Base-by-base conservation (phyloP, 2,888 invertebrate genomes). In the Apodemia duryi region DNA sequence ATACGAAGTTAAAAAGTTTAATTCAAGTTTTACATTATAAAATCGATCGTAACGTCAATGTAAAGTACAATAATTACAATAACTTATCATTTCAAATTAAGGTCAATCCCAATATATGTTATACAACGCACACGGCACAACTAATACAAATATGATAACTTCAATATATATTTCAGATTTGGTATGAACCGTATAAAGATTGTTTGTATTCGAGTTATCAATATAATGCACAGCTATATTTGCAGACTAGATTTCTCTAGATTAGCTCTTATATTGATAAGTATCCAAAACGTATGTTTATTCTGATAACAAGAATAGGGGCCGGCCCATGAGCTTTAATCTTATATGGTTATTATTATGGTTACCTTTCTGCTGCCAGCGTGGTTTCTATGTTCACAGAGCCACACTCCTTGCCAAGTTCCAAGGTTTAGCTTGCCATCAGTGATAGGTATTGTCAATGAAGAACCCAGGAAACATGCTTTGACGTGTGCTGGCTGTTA, bases 371-470 rank as follows among this genome's bases (percentile, higher is more conserved):
- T 95, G 85, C 97, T 97, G 79, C 98, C 98, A 75, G 98, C 98
- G 84, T 97, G 97, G 93, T 98, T 97, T 83, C 99, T 95, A 92
- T 99, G 99, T 91, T 99, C 99, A 92, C 98, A 98, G 77, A 99
- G 94, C 98, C 98, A 99, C 74, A 99, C 96, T 71, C 99, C 98
- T 92, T 98, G 98, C 98, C 98, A 99, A 78, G 98, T 98, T 76
- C 98, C 98, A 80, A 98, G 93, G 84, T 98, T 97, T 80, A 98
- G 93, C 90, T 97, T 97, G 77, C 98, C 98, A 81, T 98, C 97
- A 74, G 98, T 97, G 84, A 99, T 98, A 73, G 98, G 98, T 85
- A 99, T 97, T 79, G 97, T 98, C 83, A 99, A 93, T 74, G 97
- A 98, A 73, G 98, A 97, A 77, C 99, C 98, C 82, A 99, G 94